These are phyloP conservation scores for Scleropages formosus DNA, from an alignment of 2,797 vertebrate genomes.

Conservation along the genomic window DNA sequence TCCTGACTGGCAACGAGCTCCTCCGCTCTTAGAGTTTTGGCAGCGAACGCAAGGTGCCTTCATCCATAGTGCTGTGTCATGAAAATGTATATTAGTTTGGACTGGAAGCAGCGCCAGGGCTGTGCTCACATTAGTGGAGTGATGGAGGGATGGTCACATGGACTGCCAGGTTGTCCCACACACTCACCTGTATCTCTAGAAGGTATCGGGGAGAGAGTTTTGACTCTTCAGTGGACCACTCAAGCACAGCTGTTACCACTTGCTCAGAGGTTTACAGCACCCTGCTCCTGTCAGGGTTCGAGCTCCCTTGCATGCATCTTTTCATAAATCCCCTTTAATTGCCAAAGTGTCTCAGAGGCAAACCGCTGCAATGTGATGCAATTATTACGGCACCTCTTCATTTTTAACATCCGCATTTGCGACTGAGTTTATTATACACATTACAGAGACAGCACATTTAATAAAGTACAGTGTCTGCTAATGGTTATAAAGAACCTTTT, in stretches of 20 bases:
- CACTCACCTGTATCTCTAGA: too few species aligned
- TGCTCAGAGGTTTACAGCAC: constrained; percentile 18
- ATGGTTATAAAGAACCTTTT: constrained; percentile 22
- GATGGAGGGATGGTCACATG: too few species aligned
- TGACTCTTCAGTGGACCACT: constrained; percentile 14
- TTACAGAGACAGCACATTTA: constrained; percentile 1
- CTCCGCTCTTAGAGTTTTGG: background rate
- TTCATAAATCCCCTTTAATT: constrained; percentile 35
- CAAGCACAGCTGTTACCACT: constrained; percentile 24
- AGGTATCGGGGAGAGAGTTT: constrained; percentile 1
- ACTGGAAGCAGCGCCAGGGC: too few species aligned
- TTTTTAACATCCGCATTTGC: constrained; percentile 15
- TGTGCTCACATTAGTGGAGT: too few species aligned
- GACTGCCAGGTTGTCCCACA: too few species aligned
- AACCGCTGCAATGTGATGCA: constrained; percentile 7
- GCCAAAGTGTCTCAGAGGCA: constrained; percentile 23
- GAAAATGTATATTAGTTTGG: too few species aligned
- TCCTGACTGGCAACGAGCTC: constrained; percentile 1
- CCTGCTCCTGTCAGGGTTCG: constrained; percentile 14
- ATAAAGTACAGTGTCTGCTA: constrained; percentile 5
- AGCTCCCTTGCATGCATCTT: background rate
- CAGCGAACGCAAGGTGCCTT: background rate
- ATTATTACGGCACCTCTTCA: constrained; percentile 25
- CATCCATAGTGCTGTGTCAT: background rate
- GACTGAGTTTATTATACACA: constrained; percentile 1